Evolutionary conservation across 2,888 invertebrate species (phyloP).

Genomic region (Phragmatobia fuliginosa): DNA sequence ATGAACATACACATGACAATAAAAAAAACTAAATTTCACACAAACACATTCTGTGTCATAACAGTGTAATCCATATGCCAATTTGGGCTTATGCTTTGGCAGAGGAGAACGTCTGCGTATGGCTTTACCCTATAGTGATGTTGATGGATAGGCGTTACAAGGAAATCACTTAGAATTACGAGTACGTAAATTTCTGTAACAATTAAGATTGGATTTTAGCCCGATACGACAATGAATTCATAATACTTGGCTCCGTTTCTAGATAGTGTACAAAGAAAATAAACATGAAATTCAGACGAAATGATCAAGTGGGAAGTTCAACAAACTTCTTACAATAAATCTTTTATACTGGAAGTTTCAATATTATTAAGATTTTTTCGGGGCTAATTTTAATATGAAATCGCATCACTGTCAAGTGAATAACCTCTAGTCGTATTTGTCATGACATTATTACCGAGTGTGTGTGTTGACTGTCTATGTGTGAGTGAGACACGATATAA

Average conservation of each 20-base stretch:
- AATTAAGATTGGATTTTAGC: slow-evolving; percentile 17
- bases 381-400: slow-evolving; percentile 4
- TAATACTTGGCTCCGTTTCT: slow-evolving; percentile 42
- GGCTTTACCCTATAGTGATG: too few relatives aligned
- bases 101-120: too few relatives aligned
- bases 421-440: slow-evolving; percentile 1
- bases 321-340: slow-evolving; percentile 37
- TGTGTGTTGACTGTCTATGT: not conserved
- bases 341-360: slow-evolving; percentile 32
- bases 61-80: too few relatives aligned
- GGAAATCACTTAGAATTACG: slow-evolving; percentile 19
- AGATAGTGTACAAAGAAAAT: slow-evolving; percentile 30
- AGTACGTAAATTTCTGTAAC: slow-evolving; percentile 22
- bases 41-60: too few relatives aligned
- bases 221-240: slow-evolving; percentile 27
- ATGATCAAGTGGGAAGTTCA: slow-evolving; percentile 34
- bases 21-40: too few relatives aligned
- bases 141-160: not conserved
- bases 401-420: slow-evolving; percentile 7
- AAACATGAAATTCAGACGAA: slow-evolving; percentile 32
- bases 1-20: too few relatives aligned
- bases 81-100: too few relatives aligned
- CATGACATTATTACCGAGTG: not conserved
- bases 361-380: slow-evolving; percentile 20
- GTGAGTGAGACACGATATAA: not conserved